Evolutionary conservation across 2,113 vertebrate genomes (phyloP).

Genomic region (Oostethus manadensis): DNA sequence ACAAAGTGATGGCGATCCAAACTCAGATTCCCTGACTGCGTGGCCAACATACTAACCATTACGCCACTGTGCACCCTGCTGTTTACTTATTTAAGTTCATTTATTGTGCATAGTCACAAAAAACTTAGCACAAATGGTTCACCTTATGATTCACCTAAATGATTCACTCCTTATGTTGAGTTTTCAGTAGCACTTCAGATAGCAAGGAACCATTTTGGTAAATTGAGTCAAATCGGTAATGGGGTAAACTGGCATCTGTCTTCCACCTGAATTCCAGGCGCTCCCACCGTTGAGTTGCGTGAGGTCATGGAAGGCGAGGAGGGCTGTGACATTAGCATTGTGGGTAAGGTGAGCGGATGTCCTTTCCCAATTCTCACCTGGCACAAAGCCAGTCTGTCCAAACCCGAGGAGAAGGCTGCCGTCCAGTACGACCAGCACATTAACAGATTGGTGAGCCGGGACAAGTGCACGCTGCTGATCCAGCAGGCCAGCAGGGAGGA

Average conservation of each 20-base stretch:
- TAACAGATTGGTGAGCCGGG: conserved; percentile 85
- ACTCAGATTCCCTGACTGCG: too few relatives aligned
- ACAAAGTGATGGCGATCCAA: too few relatives aligned
- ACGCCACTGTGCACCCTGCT: too few relatives aligned
- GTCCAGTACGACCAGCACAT: conserved; percentile 87
- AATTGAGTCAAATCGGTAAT: too few relatives aligned
- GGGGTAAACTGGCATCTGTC: not conserved
- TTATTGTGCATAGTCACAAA: too few relatives aligned
- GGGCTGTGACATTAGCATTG: conserved; percentile 84
- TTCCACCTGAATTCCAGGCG: conserved; percentile 67
- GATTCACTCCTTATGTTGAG: too few relatives aligned
- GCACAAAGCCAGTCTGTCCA: conserved; percentile 82
- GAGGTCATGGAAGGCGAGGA: conserved; percentile 92
- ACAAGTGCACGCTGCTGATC: conserved; percentile 89
- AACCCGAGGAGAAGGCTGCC: conserved; percentile 83
- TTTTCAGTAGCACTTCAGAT: too few relatives aligned
- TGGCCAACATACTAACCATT: too few relatives aligned
- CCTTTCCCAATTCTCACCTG: conserved; percentile 92
- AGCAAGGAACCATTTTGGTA: too few relatives aligned
- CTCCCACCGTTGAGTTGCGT: conserved; percentile 85
- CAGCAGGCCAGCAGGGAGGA: conserved; percentile 87
- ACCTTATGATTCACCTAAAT: too few relatives aligned
- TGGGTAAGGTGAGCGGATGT: conserved; percentile 89
- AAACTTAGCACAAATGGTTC: too few relatives aligned
- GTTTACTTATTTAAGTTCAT: too few relatives aligned